Evolutionary conservation across 2,113 vertebrate species (phyloP).

Genomic region (Carettochelys insculpta): DNA sequence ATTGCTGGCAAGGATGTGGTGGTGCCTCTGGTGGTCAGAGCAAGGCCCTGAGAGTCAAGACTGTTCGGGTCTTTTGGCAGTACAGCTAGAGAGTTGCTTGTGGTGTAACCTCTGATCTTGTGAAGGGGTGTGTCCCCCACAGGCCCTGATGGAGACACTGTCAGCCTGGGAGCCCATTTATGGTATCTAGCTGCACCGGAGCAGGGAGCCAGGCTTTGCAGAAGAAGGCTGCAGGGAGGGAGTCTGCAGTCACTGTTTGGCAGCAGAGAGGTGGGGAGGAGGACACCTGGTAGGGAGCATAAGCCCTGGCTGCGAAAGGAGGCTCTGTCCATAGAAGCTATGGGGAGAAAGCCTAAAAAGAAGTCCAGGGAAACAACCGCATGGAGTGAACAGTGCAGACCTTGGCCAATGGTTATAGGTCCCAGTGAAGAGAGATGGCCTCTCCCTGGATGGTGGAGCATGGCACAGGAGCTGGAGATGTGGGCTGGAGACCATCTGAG

Average conservation of each 20-base stretch:
- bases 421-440: not conserved
- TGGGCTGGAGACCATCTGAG: not conserved
- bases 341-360: not conserved
- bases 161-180: not conserved
- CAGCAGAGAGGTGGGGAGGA: no score
- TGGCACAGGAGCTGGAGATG: not conserved
- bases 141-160: not conserved
- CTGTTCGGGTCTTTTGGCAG: not conserved
- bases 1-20: not conserved
- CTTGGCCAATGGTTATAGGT: not conserved
- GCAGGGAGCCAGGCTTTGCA: not conserved
- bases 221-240: not conserved
- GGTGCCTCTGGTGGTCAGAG: not conserved
- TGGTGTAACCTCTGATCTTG: conserved; percentile 33
- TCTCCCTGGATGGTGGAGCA: not conserved
- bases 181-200: no score
- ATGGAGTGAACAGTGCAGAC: not conserved
- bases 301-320: not conserved
- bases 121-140: not conserved
- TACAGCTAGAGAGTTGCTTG: rapidly evolving
- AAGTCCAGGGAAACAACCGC: not conserved
- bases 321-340: not conserved
- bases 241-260: not conserved
- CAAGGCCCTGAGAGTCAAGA: not conserved
- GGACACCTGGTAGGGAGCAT: no score